These are phyloP conservation scores for rabbit (Oryctolagus cuniculus) DNA, from an alignment of 2,113 vertebrate species.

Conservation along the genomic window DNA sequence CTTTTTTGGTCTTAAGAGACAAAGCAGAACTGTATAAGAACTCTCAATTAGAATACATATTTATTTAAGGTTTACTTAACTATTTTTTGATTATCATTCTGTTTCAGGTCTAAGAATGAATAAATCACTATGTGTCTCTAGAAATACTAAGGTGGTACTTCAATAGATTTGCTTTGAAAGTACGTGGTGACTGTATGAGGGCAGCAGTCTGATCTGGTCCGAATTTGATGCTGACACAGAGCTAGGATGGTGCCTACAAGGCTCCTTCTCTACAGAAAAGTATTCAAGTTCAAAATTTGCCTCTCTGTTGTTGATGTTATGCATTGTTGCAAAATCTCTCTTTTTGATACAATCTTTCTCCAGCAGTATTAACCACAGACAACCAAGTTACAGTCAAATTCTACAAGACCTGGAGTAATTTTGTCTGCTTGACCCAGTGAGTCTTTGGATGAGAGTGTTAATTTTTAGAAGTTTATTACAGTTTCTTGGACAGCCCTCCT, in stretches of 20 bases:
- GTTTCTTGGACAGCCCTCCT: not conserved
- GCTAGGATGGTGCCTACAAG: too few relatives aligned
- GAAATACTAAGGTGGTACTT: not conserved
- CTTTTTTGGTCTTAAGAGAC: constrained; percentile 6
- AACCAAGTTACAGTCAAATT: not conserved
- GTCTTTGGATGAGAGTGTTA: constrained; percentile 12
- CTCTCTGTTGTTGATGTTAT: not conserved
- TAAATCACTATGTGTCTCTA: not conserved
- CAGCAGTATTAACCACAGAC: not conserved
- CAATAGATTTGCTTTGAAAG: not conserved
- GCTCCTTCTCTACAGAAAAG: not conserved
- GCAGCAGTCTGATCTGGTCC: not conserved
- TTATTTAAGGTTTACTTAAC: constrained; percentile 16
- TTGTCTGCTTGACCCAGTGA: not conserved
- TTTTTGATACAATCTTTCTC: not conserved
- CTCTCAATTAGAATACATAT: not conserved
- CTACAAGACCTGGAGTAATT: not conserved
- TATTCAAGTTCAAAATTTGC: not conserved
- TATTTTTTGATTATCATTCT: constrained; percentile 27
- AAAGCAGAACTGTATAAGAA: not conserved
- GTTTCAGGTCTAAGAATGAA: constrained; percentile 40
- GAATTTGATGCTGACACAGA: not conserved
- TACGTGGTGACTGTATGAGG: not conserved
- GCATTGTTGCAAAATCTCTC: not conserved
- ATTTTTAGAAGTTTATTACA: constrained; percentile 22